Conservation (phyloP, 2,113 vertebrate species). For the Anoura caudifer region DNA sequence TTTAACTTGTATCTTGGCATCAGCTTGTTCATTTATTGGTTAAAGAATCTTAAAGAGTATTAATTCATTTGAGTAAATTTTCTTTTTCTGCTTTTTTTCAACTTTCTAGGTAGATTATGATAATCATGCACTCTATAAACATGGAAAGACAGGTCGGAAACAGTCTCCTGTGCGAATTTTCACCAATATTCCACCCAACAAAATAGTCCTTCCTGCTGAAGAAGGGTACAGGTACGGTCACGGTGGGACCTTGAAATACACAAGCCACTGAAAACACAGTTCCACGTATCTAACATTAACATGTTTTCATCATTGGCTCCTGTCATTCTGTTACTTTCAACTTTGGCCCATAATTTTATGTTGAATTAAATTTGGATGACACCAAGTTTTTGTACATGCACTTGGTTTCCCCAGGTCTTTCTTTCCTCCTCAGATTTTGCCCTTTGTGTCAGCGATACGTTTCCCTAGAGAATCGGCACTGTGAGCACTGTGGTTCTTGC, state of each 20-base stretch:
- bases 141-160: conserved; percentile 92
- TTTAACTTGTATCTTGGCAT: neutral
- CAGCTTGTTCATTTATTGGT: conserved; percentile 9
- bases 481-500: conserved; percentile 88
- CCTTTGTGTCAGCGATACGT: conserved; percentile 88
- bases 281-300: neutral
- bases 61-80: conserved; percentile 34
- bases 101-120: conserved; percentile 94
- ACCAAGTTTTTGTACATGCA: neutral
- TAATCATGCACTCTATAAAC: conserved; percentile 95
- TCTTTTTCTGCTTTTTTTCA: conserved; percentile 4
- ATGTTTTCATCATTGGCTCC: neutral
- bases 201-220: conserved; percentile 87
- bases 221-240: conserved; percentile 93
- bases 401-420: neutral
- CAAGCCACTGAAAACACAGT: neutral
- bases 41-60: conserved; percentile 9
- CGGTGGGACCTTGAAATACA: neutral
- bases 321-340: conserved; percentile 40
- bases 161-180: conserved; percentile 97
- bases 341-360: neutral
- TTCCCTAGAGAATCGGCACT: conserved; percentile 91
- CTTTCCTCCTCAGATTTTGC: conserved; percentile 87
- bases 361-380: neutral
- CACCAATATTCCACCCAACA: conserved; percentile 87